Conservation (phyloP, 2,113 vertebrate species). For the Gymnobelideus leadbeateri region DNA sequence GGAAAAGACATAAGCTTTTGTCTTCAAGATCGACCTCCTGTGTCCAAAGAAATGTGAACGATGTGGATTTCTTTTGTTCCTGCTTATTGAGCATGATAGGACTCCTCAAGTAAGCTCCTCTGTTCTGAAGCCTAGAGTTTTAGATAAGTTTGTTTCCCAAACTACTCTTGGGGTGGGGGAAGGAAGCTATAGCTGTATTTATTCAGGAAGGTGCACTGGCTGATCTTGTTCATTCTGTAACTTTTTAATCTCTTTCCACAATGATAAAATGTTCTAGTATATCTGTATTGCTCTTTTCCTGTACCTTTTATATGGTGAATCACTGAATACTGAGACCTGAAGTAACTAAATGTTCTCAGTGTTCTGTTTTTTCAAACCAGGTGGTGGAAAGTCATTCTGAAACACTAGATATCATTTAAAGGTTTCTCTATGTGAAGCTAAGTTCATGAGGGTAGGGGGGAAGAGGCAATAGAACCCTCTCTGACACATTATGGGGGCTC, state of each 20-base stretch:
- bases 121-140: background rate
- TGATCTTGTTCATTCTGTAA: background rate
- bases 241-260: background rate
- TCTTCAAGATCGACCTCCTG: background rate
- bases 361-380: background rate
- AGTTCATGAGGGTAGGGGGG: background rate
- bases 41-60: background rate
- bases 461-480: too few species aligned
- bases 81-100: background rate
- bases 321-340: background rate
- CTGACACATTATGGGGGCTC: too few species aligned
- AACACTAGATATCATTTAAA: background rate
- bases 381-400: background rate
- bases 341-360: background rate
- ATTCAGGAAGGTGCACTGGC: background rate
- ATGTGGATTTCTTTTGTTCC: background rate
- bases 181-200: background rate
- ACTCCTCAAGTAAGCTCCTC: background rate
- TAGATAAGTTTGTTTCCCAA: background rate
- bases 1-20: background rate
- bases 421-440: background rate
- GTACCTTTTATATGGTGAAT: background rate
- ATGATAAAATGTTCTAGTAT: background rate
- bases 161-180: background rate
- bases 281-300: background rate